Percentiles rank a stretch among this genome's conserved stretches.
Evolutionary conservation across 2,113 vertebrate genomes (phyloP).

Genomic region (Tyrannus savana): DNA sequence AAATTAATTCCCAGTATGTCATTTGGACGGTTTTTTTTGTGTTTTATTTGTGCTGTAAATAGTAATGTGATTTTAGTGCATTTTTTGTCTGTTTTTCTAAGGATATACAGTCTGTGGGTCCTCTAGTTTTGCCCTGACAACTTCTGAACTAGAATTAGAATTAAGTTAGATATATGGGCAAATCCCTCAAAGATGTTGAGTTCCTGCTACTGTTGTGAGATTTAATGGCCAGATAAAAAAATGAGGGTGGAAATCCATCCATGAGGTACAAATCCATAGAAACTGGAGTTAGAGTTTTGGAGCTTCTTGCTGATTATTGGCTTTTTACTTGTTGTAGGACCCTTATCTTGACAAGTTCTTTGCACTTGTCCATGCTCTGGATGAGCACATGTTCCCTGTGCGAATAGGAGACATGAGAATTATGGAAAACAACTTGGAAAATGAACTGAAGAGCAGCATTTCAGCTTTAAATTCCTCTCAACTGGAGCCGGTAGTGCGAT

Average conservation of each 20-base stretch:
- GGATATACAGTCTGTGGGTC: neutral
- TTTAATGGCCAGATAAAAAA: neutral
- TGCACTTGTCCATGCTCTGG: constrained; percentile 95
- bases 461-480: constrained; percentile 92
- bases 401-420: constrained; percentile 97
- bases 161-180: neutral
- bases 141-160: neutral
- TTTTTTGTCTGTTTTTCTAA: neutral
- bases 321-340: constrained; percentile 78
- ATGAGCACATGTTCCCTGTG: constrained; percentile 98
- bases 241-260: neutral
- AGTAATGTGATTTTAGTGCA: neutral
- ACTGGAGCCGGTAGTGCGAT: constrained; percentile 94
- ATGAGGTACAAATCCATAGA: neutral
- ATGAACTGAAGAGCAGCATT: constrained; percentile 95
- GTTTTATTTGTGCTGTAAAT: neutral
- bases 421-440: constrained; percentile 98
- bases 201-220: neutral
- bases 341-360: constrained; percentile 98
- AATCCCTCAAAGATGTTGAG: neutral
- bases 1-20: neutral
- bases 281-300: neutral
- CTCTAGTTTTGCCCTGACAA: neutral
- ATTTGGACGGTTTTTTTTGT: neutral
- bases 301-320: neutral